A percentile compares a stretch with the other conserved stretches of the same genome.
Conservation (phyloP, 2,888 invertebrate genomes). For the Allacma fusca region DNA sequence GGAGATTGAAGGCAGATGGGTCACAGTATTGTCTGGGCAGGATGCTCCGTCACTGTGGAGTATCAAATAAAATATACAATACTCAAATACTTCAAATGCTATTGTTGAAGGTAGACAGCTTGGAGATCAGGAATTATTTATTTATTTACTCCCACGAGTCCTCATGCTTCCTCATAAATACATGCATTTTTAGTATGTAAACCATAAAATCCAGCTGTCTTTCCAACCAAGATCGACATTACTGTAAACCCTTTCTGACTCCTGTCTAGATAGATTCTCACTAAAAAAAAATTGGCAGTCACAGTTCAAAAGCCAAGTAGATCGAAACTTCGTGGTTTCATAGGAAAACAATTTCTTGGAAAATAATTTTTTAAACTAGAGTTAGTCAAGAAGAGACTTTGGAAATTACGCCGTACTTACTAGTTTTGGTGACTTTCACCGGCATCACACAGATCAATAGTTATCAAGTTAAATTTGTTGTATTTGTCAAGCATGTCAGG, state of each 20-base stretch:
- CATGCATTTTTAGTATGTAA: too few species aligned
- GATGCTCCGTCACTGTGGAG: not conserved
- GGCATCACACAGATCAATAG: slow-evolving; percentile 43
- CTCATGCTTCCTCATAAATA: not conserved
- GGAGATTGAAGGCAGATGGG: slow-evolving; percentile 1
- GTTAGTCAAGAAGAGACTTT: too few species aligned
- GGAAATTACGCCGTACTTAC: too few species aligned
- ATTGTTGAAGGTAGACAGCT: slow-evolving; percentile 2
- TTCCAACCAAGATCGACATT: not conserved
- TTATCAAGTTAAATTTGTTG: slow-evolving; percentile 52
- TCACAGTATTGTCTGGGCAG: not conserved
- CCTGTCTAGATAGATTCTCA: not conserved
- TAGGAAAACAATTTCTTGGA: too few species aligned
- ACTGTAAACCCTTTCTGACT: not conserved
- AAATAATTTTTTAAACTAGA: too few species aligned
- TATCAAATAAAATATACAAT: not conserved
- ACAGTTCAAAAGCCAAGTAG: too few species aligned
- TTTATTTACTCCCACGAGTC: not conserved
- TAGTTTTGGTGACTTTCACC: not conserved
- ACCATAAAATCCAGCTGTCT: not conserved
- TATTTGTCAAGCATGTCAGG: slow-evolving; percentile 50
- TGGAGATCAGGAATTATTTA: not conserved
- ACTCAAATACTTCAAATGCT: not conserved
- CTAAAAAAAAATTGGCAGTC: too few species aligned
- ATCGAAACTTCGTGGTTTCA: too few species aligned